Conservation (phyloP, 2,888 invertebrate genomes). For the Lamellibrachia columna region DNA sequence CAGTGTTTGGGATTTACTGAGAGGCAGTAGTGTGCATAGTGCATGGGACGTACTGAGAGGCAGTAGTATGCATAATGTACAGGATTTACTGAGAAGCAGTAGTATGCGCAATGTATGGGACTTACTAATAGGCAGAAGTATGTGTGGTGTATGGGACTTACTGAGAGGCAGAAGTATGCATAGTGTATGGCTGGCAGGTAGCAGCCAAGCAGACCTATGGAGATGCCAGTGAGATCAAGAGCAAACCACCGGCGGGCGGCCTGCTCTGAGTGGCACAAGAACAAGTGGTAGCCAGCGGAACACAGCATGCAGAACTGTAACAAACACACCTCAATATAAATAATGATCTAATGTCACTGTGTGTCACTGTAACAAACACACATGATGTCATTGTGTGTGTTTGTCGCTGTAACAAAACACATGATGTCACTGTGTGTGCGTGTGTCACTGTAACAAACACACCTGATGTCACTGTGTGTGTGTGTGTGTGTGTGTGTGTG, state of each 20-base stretch:
- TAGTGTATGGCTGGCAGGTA: slow-evolving; percentile 96
- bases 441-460: too few species aligned
- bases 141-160: slow-evolving; percentile 88
- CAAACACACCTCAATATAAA: not conserved
- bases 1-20: slow-evolving; percentile 70
- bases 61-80: slow-evolving; percentile 89
- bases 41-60: slow-evolving; percentile 79
- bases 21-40: slow-evolving; percentile 75
- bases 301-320: slow-evolving; percentile 89
- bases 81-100: slow-evolving; percentile 86
- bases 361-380: too few species aligned
- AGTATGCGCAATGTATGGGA: slow-evolving; percentile 80
- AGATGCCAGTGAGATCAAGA: slow-evolving; percentile 92
- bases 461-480: too few species aligned
- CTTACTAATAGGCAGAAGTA: slow-evolving; percentile 93
- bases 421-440: too few species aligned
- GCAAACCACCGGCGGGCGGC: slow-evolving; percentile 87
- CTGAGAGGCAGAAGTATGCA: slow-evolving; percentile 94
- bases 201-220: slow-evolving; percentile 89
- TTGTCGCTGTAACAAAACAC: too few species aligned
- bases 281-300: slow-evolving; percentile 92
- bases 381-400: too few species aligned
- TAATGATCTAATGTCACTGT: too few species aligned
- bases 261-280: slow-evolving; percentile 88
- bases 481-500: too few species aligned